Conservation (phyloP, 1,140 invertebrate genomes). For the Philotrypesis tridentata region DNA sequence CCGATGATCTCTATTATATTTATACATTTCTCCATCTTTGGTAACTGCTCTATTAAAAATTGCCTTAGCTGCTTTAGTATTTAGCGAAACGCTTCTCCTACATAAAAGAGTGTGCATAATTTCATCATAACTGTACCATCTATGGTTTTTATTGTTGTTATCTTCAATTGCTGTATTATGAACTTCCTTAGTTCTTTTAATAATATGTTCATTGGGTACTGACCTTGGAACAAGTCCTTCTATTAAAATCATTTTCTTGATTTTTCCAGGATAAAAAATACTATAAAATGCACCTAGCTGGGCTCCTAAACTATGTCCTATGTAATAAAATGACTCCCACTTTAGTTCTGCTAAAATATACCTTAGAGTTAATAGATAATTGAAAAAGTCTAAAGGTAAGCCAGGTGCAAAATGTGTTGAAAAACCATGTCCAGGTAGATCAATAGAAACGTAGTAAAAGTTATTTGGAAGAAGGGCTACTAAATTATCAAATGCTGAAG, state of each 20-base stretch:
- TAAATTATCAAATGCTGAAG: conserved; percentile 79
- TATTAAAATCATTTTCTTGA: conserved; percentile 74
- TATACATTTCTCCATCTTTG: conserved; percentile 59
- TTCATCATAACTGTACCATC: conserved; percentile 73
- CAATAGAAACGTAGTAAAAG: conserved; percentile 78
- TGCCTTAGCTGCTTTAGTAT: conserved; percentile 69
- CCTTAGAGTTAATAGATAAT: conserved; percentile 73
- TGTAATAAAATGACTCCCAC: conserved; percentile 74
- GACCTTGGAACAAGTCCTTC: conserved; percentile 70
- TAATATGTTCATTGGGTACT: conserved; percentile 58
- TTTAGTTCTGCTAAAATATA: conserved; percentile 75
- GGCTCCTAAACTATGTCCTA: conserved; percentile 78
- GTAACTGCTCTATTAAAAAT: conserved; percentile 71
- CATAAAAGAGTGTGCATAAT: conserved; percentile 69
- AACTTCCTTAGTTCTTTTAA: conserved; percentile 54
- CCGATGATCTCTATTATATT: conserved; percentile 65
- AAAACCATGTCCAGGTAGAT: conserved; percentile 82
- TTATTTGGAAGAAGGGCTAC: conserved; percentile 76
- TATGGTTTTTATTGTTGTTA: conserved; percentile 58
- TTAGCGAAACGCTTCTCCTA: conserved; percentile 62
- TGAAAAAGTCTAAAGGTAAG: conserved; percentile 68
- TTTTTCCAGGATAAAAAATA: conserved; percentile 72
- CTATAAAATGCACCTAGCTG: conserved; percentile 70
- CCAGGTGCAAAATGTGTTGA: conserved; percentile 78
- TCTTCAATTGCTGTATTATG: conserved; percentile 58